These are phyloP conservation scores for Caenorhabditis sp. DNA, from an alignment of 2,888 invertebrate species.

Conservation along the genomic window DNA sequence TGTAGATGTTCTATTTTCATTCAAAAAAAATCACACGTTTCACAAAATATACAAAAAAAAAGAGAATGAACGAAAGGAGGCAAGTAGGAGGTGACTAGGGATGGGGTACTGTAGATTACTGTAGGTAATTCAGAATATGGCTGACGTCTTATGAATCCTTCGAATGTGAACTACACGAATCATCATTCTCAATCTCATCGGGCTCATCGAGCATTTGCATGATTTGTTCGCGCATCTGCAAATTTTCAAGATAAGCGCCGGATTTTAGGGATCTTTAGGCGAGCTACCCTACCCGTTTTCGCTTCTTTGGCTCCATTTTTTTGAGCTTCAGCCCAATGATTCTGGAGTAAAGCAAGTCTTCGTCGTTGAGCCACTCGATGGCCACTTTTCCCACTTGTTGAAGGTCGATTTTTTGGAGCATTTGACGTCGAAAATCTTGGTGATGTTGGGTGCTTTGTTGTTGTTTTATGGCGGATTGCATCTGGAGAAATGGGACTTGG, in stretches of 20 bases:
- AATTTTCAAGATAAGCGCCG: neutral
- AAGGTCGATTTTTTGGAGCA: constrained; percentile 23
- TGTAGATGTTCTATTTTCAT: no score
- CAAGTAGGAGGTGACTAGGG: no score
- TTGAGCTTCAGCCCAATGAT: constrained; percentile 61
- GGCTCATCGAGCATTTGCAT: constrained; percentile 57
- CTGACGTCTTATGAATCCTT: neutral
- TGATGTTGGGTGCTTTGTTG: neutral
- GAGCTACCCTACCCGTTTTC: constrained; percentile 50
- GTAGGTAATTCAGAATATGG: no score
- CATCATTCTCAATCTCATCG: constrained; percentile 41
- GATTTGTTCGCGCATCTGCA: constrained; percentile 58
- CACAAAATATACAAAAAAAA: no score
- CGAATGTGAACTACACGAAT: constrained; percentile 33
- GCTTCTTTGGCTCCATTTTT: constrained; percentile 59
- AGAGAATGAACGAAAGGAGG: no score
- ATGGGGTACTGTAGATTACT: no score
- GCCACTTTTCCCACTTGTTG: constrained; percentile 41
- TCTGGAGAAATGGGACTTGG: neutral
- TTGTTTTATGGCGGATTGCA: neutral
- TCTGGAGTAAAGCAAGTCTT: constrained; percentile 62
- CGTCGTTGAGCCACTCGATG: constrained; percentile 62
- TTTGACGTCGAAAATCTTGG: neutral
- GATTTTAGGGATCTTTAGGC: neutral
- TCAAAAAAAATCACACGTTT: no score